phyloP scores from a whole-genome alignment of 2,797 vertebrate species.

The Schizopygopsis malacanthus region DNA sequence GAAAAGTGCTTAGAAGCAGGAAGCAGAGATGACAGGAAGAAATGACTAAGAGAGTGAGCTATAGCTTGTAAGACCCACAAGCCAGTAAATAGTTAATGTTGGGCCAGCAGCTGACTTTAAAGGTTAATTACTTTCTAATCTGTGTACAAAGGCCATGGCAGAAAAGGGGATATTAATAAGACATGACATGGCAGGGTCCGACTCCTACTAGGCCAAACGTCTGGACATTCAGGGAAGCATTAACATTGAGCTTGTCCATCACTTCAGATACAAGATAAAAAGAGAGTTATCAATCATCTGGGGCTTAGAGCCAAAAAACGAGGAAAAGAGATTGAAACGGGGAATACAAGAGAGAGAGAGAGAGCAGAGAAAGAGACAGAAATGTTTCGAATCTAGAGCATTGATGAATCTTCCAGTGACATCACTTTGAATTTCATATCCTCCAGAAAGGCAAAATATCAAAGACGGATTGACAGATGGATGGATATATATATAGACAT shows the following conservation, averaged over 20 bases:
- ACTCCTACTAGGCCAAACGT: conserved; percentile 63
- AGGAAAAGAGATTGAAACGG: neutral
- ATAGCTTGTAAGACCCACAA: conserved; percentile 20
- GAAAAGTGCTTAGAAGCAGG: conserved; percentile 26
- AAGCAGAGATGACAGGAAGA: neutral
- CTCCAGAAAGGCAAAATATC: neutral
- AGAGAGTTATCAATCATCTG: conserved; percentile 68
- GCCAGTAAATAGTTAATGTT: conserved; percentile 69
- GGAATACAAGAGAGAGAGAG: neutral
- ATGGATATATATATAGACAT: neutral
- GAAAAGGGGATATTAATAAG: conserved; percentile 73
- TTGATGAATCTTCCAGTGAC: neutral
- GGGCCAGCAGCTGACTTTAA: conserved; percentile 67
- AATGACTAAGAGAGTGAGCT: neutral
- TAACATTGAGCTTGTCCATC: conserved; percentile 62
- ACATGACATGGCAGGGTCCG: conserved; percentile 69
- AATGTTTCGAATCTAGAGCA: neutral
- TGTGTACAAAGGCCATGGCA: conserved; percentile 67
- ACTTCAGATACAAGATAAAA: conserved; percentile 68
- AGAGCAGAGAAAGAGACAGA: neutral
- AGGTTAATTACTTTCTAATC: conserved; percentile 80
- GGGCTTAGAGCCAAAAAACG: conserved; percentile 29
- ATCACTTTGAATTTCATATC: neutral
- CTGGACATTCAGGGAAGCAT: conserved; percentile 61
- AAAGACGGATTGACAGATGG: neutral